Evolutionary conservation across 2,888 invertebrate species (phyloP).

Genomic region (Amblyteles armatorius): DNA sequence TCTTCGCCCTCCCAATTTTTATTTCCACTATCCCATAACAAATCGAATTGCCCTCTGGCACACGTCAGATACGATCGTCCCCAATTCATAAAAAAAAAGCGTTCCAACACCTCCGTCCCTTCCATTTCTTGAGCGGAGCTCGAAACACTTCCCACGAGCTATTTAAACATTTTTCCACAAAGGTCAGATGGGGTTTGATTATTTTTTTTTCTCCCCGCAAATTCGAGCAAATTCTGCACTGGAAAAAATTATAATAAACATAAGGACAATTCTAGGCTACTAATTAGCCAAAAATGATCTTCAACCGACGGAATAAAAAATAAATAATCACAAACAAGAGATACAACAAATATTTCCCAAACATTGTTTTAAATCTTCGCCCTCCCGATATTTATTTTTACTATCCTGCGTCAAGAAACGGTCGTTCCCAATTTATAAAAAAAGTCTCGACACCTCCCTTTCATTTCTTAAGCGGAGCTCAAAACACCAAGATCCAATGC

Average conservation of each 20-base stretch:
- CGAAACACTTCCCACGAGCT: background rate
- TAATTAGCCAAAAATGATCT: background rate
- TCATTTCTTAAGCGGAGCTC: background rate
- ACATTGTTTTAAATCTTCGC: too few relatives aligned
- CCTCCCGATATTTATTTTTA: too few relatives aligned
- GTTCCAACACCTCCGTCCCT: background rate
- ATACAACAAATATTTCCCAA: too few relatives aligned
- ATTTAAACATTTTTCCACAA: background rate
- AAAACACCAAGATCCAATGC: background rate
- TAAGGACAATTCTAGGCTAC: background rate
- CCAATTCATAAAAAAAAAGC: too few relatives aligned
- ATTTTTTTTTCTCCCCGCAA: background rate
- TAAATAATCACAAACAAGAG: too few relatives aligned
- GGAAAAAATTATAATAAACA: background rate
- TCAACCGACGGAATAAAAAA: too few relatives aligned
- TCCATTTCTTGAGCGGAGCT: background rate
- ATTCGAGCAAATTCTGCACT: background rate
- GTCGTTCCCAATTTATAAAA: too few relatives aligned
- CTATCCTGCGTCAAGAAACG: too few relatives aligned
- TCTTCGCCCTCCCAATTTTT: too few relatives aligned
- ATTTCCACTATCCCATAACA: too few relatives aligned
- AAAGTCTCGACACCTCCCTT: background rate
- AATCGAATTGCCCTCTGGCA: too few relatives aligned
- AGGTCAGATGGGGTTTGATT: background rate
- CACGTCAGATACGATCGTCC: too few relatives aligned